Base-by-base conservation (phyloP, 30 jellyfish, hydroid and myxozoan genomes). In the Pseudorhiza aurosa region DNA sequence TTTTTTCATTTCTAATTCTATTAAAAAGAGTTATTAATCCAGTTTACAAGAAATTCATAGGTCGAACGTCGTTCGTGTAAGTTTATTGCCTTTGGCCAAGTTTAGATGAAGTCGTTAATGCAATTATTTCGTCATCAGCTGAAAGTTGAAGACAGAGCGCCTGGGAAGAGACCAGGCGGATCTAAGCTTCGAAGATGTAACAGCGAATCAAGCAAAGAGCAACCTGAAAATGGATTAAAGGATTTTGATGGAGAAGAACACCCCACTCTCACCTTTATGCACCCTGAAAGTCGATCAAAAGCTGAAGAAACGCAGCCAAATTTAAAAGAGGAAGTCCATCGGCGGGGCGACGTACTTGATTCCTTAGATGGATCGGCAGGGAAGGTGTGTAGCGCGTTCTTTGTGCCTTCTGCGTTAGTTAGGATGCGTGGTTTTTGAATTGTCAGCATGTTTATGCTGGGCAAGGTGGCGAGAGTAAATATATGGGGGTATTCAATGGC, bases 91-190 rank as follows among this genome's bases (percentile, higher is more conserved):
- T n/a, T n/a, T n/a, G n/a, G n/a, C n/a, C n/a, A n/a, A n/a, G n/a
- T n/a, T n/a, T n/a, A n/a, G n/a, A n/a, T n/a, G n/a, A n/a, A n/a
- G n/a, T n/a, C n/a, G 55, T 51, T 18, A 29, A 17, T n/a, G 19
- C 36, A 22, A 14, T 43, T 26, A 62, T 18, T 29, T 31, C 24
- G 9, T 53, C 67, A 53, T 53, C 47, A 82, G 94, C 80, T 82
- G 1, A 65, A 82, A 46, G 87, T 77, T 30, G 94, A 82, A 14
- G 94, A 82, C 51, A 37, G 94, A 40, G 94, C 94, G 19, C 94
- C 94, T 3, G 94, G 94, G 6, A 82, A 82, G 51, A 56, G 94
- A 58, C 86, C 87, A 18, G 81, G 69, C 19, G 47, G 77, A 36
- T 63, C 91, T 0, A 65, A 49, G 68, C 91, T 80, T 11, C 69